Evolutionary conservation across 2,797 vertebrate species (phyloP).

Genomic region (Jordanella pulchra): DNA sequence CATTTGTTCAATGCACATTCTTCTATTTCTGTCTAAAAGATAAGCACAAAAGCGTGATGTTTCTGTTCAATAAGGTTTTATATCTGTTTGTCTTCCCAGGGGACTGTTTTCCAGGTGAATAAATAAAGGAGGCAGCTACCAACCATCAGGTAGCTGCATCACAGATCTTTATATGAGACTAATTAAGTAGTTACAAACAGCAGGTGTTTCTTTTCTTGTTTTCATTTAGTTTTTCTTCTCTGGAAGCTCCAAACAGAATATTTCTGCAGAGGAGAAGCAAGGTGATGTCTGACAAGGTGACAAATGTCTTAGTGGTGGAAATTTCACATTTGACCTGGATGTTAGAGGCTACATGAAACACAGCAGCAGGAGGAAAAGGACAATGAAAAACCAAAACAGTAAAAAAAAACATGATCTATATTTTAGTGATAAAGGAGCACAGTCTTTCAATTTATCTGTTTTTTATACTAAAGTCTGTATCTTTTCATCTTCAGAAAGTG

Average conservation of each 20-base stretch:
- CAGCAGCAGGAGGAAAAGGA: background rate
- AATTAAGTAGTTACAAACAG: background rate
- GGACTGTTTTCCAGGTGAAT: slow-evolving; percentile 71
- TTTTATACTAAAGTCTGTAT: background rate
- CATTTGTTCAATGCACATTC: background rate
- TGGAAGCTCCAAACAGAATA: background rate
- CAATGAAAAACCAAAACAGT: background rate
- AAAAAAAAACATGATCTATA: background rate
- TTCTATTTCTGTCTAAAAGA: background rate
- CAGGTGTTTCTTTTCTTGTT: background rate
- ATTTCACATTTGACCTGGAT: background rate
- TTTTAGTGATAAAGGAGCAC: background rate
- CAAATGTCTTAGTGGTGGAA: background rate
- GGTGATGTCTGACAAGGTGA: slow-evolving; percentile 11
- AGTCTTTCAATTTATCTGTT: background rate
- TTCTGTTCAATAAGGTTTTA: background rate
- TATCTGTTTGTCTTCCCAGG: slow-evolving; percentile 21
- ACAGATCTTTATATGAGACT: background rate
- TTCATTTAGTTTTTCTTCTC: slow-evolving; percentile 14
- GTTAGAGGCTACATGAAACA: background rate
- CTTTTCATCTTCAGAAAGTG: background rate
- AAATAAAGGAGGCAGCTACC: background rate
- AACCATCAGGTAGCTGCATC: slow-evolving; percentile 4
- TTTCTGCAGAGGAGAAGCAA: slow-evolving; percentile 5
- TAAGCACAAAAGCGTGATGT: background rate